Percentiles rank a stretch among this genome's conserved stretches.
phyloP scores from a whole-genome alignment of 2,113 vertebrate genomes.

The Herpailurus yagouaroundi region DNA sequence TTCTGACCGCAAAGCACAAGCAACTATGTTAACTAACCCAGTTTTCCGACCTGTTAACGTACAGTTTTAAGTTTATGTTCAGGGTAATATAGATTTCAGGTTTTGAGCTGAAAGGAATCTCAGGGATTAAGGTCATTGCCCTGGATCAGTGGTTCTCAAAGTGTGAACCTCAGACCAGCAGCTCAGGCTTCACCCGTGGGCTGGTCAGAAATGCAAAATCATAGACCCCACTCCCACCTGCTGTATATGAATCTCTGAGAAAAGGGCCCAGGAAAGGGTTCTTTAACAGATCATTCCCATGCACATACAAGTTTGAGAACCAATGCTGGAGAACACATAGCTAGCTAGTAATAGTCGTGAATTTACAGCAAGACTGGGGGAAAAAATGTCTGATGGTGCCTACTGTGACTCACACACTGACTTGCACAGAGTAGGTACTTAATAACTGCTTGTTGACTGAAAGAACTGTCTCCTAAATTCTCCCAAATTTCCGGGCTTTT shows the following conservation, averaged over 20 bases:
- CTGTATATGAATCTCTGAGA: neutral
- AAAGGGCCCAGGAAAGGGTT: neutral
- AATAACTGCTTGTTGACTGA: neutral
- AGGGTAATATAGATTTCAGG: neutral
- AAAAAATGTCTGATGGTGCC: neutral
- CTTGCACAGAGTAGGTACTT: neutral
- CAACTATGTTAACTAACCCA: neutral
- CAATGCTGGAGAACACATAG: neutral
- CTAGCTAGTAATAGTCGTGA: neutral
- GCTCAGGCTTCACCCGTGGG: neutral
- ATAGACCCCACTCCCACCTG: neutral
- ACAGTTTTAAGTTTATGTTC: neutral
- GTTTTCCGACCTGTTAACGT: neutral
- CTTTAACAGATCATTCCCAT: neutral
- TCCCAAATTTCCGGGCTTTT: neutral
- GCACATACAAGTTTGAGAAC: neutral
- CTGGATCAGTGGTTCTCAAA: neutral
- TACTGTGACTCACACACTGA: neutral
- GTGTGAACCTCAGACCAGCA: neutral
- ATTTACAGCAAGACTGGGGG: neutral
- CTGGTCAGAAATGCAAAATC: neutral
- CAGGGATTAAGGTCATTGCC: neutral
- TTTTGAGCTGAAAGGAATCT: neutral
- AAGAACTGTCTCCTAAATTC: neutral
- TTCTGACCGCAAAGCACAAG: neutral